These are phyloP conservation scores for Graphium colonna DNA, from an alignment of 2,888 invertebrate species.

Conservation along the genomic window DNA sequence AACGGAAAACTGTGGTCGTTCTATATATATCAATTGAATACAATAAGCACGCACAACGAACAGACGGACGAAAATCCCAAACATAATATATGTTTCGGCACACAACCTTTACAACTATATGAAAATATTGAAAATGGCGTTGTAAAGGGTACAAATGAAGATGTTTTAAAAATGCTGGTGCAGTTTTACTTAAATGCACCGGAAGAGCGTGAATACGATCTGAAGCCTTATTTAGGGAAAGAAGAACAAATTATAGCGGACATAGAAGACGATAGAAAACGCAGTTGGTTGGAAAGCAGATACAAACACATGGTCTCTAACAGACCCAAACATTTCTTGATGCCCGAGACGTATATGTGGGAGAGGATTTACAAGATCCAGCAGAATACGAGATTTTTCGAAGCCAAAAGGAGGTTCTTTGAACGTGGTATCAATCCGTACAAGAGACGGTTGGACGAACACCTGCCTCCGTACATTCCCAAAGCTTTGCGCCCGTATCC, in stretches of 20 bases:
- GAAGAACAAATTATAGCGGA: slow-evolving; percentile 81
- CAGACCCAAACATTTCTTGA: slow-evolving; percentile 80
- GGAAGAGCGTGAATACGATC: slow-evolving; percentile 77
- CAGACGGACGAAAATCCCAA: slow-evolving; percentile 83
- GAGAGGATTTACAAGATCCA: slow-evolving; percentile 90
- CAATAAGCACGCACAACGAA: slow-evolving; percentile 83
- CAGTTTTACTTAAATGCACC: slow-evolving; percentile 88
- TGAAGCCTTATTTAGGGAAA: slow-evolving; percentile 86
- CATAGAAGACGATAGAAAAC: slow-evolving; percentile 83
- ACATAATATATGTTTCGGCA: slow-evolving; percentile 90
- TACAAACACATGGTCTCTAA: slow-evolving; percentile 86
- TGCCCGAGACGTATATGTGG: slow-evolving; percentile 89
- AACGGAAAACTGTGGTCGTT: slow-evolving; percentile 94
- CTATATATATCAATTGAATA: slow-evolving; percentile 95
- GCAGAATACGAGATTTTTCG: slow-evolving; percentile 83
- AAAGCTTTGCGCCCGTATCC: slow-evolving; percentile 82
- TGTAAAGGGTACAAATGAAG: slow-evolving; percentile 89
- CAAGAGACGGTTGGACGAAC: slow-evolving; percentile 83
- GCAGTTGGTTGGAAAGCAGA: slow-evolving; percentile 84
- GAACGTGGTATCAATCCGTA: slow-evolving; percentile 82
- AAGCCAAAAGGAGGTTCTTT: slow-evolving; percentile 85
- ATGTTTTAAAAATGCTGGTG: slow-evolving; percentile 85
- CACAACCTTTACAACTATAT: slow-evolving; percentile 85
- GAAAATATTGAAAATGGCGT: slow-evolving; percentile 86
- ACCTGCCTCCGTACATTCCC: slow-evolving; percentile 85